These are phyloP conservation scores for Eremophila alpestris DNA, from an alignment of 2,797 vertebrate genomes.

Conservation along the genomic window DNA sequence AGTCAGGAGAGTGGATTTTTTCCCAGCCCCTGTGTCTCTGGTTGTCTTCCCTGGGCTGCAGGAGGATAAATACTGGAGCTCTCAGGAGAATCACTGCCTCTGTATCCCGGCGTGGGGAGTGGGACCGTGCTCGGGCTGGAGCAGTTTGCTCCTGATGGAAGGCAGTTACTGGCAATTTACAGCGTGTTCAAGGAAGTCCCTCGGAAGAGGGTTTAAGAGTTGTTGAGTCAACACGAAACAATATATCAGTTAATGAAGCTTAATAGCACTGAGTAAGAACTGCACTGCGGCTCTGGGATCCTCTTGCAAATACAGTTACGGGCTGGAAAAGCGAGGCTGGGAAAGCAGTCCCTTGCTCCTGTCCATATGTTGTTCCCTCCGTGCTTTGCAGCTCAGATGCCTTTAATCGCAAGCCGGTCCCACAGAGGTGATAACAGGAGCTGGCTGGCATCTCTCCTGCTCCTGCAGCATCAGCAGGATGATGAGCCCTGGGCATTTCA, in stretches of 20 bases:
- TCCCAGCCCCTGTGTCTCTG: background rate
- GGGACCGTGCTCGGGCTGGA: background rate
- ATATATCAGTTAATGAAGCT: conserved; percentile 69
- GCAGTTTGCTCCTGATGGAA: background rate
- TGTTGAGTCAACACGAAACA: conserved; percentile 58
- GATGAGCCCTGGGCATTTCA: conserved; percentile 15
- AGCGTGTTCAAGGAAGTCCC: background rate
- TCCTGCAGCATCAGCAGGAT: conserved; percentile 56
- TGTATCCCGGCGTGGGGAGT: background rate
- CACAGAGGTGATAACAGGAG: conserved; percentile 62
- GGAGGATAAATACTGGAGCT: background rate
- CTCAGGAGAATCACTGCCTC: background rate
- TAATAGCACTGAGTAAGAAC: conserved; percentile 64
- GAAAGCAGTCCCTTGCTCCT: conserved; percentile 58
- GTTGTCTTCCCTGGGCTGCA: background rate
- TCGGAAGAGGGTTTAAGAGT: conserved; percentile 47
- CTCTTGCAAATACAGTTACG: conserved; percentile 31
- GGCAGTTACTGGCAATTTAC: conserved; percentile 55
- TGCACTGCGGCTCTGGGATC: conserved; percentile 64
- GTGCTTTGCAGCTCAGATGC: conserved; percentile 56
- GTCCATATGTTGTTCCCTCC: conserved; percentile 64
- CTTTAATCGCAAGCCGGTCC: conserved; percentile 53
- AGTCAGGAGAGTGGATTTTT: background rate
- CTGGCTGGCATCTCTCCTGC: conserved; percentile 50
- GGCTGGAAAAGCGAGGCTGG: conserved; percentile 23